Percentiles rank a stretch among this genome's conserved stretches.
phyloP scores from a whole-genome alignment of 2,888 invertebrate genomes.

The Ditula angustiorana region DNA sequence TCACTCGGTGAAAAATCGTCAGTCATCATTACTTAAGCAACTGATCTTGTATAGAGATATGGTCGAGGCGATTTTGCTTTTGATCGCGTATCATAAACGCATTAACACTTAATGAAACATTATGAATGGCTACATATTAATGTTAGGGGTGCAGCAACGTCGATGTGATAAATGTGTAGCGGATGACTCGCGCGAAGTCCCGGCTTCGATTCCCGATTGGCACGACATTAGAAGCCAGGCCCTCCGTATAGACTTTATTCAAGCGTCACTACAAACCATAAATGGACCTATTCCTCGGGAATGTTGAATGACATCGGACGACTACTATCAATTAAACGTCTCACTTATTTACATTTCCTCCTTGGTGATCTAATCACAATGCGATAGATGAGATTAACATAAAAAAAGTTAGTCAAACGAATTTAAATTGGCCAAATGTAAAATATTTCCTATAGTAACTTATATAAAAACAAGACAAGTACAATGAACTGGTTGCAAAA shows the following conservation, averaged over 20 bases:
- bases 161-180: constrained; percentile 77
- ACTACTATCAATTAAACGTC: constrained; percentile 35
- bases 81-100: constrained; percentile 66
- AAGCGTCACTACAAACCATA: constrained; percentile 36
- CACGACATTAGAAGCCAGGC: constrained; percentile 60
- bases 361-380: not conserved
- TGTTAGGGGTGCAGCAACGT: constrained; percentile 74
- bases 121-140: constrained; percentile 78
- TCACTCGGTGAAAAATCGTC: constrained; percentile 30
- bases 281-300: constrained; percentile 16
- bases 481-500: constrained; percentile 15
- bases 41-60: constrained; percentile 40
- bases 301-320: constrained; percentile 24
- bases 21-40: constrained; percentile 40
- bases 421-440: not conserved
- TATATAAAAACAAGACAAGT: not conserved
- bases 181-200: constrained; percentile 75
- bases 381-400: not conserved
- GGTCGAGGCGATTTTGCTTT: constrained; percentile 42
- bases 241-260: constrained; percentile 38
- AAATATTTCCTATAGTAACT: not conserved
- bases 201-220: constrained; percentile 70
- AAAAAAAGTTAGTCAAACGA: not conserved
- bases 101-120: constrained; percentile 83
- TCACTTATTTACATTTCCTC: constrained; percentile 15